Conservation (phyloP, 2,888 invertebrate species). For the Meganola albula region DNA sequence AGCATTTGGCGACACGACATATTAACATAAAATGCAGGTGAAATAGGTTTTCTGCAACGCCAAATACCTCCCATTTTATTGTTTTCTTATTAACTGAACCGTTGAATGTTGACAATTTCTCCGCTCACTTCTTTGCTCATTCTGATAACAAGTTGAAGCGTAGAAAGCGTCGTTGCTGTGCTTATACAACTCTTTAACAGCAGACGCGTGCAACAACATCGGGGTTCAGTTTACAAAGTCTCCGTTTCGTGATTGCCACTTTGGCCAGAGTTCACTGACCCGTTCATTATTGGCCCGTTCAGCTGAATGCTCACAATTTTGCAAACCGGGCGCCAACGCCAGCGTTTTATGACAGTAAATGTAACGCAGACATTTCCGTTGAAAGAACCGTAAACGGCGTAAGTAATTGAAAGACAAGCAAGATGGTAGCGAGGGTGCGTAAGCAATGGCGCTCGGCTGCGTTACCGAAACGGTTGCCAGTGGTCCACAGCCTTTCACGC, state of each 20-base stretch:
- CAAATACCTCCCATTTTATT: conserved; percentile 39
- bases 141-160: conserved; percentile 56
- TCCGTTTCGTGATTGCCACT: conserved; percentile 48
- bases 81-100: conserved; percentile 49
- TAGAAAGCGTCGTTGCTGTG: conserved; percentile 66
- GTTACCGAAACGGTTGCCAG: conserved; percentile 54
- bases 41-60: conserved; percentile 25
- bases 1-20: too few species aligned
- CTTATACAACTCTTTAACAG: conserved; percentile 63
- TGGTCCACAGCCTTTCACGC: conserved; percentile 72
- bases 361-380: conserved; percentile 16
- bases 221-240: conserved; percentile 44
- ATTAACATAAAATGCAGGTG: conserved; percentile 16
- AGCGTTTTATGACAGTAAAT: conserved; percentile 31
- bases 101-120: conserved; percentile 64
- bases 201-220: conserved; percentile 43
- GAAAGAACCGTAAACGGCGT: conserved; percentile 24
- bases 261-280: conserved; percentile 53
- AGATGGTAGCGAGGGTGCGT: conserved; percentile 35
- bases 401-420: conserved; percentile 27
- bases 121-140: conserved; percentile 66
- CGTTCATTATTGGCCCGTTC: conserved; percentile 40
- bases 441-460: conserved; percentile 29
- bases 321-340: conserved; percentile 36
- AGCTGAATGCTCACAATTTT: conserved; percentile 38